Percentiles rank a stretch among this genome's conserved stretches.
These are phyloP conservation scores for Nephotettix cincticeps DNA, from an alignment of 1,140 invertebrate species.

Conservation along the genomic window DNA sequence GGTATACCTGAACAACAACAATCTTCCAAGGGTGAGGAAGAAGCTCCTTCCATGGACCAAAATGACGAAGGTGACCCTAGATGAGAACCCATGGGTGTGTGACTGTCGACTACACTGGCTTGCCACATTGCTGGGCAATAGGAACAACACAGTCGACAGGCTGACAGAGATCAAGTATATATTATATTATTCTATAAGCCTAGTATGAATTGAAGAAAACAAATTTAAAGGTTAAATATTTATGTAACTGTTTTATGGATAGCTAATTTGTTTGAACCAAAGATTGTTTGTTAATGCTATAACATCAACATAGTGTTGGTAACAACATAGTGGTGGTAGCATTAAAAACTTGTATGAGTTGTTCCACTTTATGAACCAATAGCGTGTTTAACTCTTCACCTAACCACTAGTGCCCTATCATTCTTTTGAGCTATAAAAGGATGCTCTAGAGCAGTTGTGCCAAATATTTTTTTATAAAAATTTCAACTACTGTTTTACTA, in stretches of 20 bases:
- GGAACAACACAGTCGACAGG: slow-evolving; percentile 1
- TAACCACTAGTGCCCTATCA: no score
- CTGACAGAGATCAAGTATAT: neutral
- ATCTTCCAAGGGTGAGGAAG: slow-evolving; percentile 2
- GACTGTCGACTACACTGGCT: slow-evolving; percentile 11
- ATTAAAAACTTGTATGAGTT: no score
- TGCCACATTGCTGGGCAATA: neutral
- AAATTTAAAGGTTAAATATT: neutral
- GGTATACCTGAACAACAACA: slow-evolving; percentile 15
- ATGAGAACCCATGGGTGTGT: slow-evolving; percentile 16
- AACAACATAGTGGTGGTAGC: no score
- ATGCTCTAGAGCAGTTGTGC: no score
- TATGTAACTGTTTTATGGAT: no score
- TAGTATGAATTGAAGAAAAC: neutral
- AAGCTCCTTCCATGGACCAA: slow-evolving; percentile 3
- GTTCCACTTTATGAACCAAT: no score
- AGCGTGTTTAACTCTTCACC: no score
- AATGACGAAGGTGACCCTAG: slow-evolving; percentile 12
- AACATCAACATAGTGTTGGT: no score
- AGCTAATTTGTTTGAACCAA: no score
- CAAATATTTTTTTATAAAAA: no score
- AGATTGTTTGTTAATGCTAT: neutral
- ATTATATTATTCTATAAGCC: neutral
- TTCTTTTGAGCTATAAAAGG: no score
- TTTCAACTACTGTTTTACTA: no score